Base-by-base conservation (phyloP, 2,113 vertebrate species). In the Bolborhynchus lineola region DNA sequence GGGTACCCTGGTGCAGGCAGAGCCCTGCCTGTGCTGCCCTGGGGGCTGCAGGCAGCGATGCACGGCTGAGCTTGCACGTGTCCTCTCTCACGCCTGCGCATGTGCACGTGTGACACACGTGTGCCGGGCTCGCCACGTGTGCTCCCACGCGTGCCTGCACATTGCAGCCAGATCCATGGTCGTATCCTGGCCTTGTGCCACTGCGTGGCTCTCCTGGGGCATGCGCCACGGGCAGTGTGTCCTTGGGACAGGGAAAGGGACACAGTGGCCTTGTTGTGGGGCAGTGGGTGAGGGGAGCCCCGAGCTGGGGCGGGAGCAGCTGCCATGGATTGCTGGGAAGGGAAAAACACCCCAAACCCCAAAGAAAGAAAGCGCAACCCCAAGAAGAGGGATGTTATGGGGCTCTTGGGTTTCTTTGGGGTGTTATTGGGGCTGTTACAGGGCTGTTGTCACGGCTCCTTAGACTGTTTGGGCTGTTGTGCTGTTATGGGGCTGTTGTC, bases 111-210 rank as follows among this genome's bases (percentile, higher is more conserved):
- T 18, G 72, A 16, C 80, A 55, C 60, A 37, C 6, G 5, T 65
- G 87, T 16, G 8, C n/a, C 0, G 0, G 42, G 33, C 70, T 93
- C 9, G 4, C 71, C 76, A 16, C 4, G 4, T 2, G 33, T 1
- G 4, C 47, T 42, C 21, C 60, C 53, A 0, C 52, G 63, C 15
- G 12, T 39, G 5, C 72, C 68, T 9, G 1, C 2, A 1, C 5
- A 14, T 1, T 13, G 68, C 1, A 0, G 18, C 8, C 5, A 1
- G 18, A 28, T 16, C 53, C 84, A 84, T 7, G 1, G 2, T 8
- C 4, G 1, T 0, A 2, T 50, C n/a, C 16, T 0, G 4, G 35
- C 46, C 50, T 44, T 47, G 28, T 33, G 5, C 25, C 1, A 0
- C 57, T 57, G 23, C 74, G 6, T 4, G 6, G 37, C 33, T 25